phyloP scores from a whole-genome alignment of 2,113 vertebrate species.

The Pionites leucogaster region DNA sequence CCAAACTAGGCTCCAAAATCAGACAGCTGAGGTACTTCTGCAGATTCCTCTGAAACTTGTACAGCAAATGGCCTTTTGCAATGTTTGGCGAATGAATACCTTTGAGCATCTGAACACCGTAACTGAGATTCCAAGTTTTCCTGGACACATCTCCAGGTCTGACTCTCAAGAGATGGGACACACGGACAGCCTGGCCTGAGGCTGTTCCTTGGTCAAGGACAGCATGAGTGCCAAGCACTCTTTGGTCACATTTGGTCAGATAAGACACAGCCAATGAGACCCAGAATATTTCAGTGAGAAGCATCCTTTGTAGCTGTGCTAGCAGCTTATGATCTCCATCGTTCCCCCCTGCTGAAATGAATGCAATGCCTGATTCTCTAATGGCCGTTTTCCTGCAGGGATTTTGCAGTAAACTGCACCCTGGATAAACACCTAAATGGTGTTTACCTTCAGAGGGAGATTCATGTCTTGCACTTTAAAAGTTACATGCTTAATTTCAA shows the following conservation, averaged over 20 bases:
- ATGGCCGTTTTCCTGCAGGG: neutral
- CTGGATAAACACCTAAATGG: neutral
- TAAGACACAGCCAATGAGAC: neutral
- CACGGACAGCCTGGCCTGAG: neutral
- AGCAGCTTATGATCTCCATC: neutral
- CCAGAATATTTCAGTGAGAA: rapidly evolving
- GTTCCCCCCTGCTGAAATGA: neutral
- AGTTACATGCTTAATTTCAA: neutral
- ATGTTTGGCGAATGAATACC: neutral
- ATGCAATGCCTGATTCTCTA: neutral
- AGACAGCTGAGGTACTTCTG: neutral
- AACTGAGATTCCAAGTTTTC: neutral
- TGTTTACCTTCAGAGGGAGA: neutral
- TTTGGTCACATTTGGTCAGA: neutral
- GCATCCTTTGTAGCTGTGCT: neutral
- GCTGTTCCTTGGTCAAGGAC: neutral
- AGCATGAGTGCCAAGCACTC: neutral
- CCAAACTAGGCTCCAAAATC: neutral
- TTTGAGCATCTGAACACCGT: neutral
- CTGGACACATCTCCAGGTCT: neutral
- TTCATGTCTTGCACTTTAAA: neutral
- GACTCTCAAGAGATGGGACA: neutral
- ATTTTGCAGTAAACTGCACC: neutral
- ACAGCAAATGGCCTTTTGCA: neutral
- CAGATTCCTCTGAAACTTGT: neutral